Conservation (phyloP, 2,888 invertebrate species). For the Callinectes sapidus region DNA sequence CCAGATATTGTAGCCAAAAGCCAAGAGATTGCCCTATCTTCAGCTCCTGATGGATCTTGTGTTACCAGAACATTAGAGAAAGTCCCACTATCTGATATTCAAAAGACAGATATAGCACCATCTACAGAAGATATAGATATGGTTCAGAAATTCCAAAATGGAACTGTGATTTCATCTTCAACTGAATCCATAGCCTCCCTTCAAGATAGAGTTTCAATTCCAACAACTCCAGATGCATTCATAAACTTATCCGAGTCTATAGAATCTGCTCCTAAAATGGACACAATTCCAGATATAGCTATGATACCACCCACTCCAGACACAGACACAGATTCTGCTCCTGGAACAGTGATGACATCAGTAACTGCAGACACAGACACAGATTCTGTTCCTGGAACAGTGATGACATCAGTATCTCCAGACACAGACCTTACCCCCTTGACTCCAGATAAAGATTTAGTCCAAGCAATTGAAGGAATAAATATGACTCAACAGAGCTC, state of each 20-base stretch:
- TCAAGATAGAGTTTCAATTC: neutral
- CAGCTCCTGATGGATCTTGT: neutral
- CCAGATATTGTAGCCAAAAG: neutral
- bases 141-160: neutral
- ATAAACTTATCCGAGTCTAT: neutral
- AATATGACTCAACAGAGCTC: neutral
- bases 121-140: neutral
- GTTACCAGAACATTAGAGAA: neutral
- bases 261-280: neutral
- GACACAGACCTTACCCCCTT: neutral
- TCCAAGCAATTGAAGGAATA: neutral
- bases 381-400: no score
- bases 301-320: slow-evolving; percentile 22
- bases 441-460: neutral
- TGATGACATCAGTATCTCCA: no score
- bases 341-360: slow-evolving; percentile 9
- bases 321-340: slow-evolving; percentile 1
- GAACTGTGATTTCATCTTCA: neutral
- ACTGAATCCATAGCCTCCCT: neutral
- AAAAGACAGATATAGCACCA: neutral
- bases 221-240: neutral
- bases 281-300: neutral
- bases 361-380: no score
- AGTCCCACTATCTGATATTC: neutral
- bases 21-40: neutral